Evolutionary conservation across 2,888 invertebrate species (phyloP).

Genomic region (Platycnemis pennipes): DNA sequence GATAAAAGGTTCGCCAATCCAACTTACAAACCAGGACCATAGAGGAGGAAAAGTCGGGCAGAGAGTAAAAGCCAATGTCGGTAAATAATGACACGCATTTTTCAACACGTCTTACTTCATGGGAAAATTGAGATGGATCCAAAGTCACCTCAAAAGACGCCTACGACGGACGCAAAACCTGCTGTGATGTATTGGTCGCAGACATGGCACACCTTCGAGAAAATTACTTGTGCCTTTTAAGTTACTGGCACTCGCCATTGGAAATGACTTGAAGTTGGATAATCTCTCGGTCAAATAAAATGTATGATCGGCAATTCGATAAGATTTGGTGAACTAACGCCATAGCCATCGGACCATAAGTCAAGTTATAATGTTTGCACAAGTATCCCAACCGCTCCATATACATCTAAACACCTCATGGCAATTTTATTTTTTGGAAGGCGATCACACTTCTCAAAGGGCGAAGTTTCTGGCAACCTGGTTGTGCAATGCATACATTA

Average conservation of each 20-base stretch:
- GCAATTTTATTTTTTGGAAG: not conserved
- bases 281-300: not conserved
- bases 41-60: not conserved
- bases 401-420: not conserved
- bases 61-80: not conserved
- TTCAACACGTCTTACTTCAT: not conserved
- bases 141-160: not conserved
- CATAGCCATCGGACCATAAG: not conserved
- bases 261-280: not conserved
- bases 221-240: not conserved
- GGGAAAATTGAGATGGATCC: not conserved
- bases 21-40: not conserved
- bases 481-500: not conserved
- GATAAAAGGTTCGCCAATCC: too few relatives aligned
- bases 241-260: not conserved
- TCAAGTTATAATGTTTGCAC: not conserved
- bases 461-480: not conserved
- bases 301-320: not conserved
- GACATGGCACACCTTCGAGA: not conserved
- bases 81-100: conserved; percentile 1
- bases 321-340: not conserved
- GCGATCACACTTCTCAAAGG: not conserved
- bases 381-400: not conserved
- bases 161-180: not conserved
- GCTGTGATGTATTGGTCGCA: not conserved